These are phyloP conservation scores for Atherix ibis DNA, from an alignment of 2,888 invertebrate species.

Conservation along the genomic window DNA sequence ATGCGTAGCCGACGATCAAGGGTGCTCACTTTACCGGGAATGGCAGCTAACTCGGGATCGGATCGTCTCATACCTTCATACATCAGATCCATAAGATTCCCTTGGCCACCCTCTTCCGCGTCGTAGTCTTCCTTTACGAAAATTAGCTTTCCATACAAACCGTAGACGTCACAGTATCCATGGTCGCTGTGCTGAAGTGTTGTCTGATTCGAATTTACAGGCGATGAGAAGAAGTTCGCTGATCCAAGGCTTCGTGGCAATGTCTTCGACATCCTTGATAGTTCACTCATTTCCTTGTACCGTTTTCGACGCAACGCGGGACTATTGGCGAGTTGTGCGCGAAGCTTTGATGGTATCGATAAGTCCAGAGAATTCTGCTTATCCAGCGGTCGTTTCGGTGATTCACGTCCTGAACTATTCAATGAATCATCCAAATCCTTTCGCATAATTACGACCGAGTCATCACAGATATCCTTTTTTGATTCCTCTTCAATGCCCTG, in stretches of 20 bases:
- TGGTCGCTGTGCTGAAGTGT: constrained; percentile 45
- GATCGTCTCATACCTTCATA: constrained; percentile 63
- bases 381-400: constrained; percentile 38
- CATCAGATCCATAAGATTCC: constrained; percentile 38
- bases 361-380: constrained; percentile 46
- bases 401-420: constrained; percentile 17
- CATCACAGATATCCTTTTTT: constrained; percentile 27
- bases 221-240: constrained; percentile 21
- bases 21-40: constrained; percentile 68
- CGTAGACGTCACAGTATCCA: constrained; percentile 70
- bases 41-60: constrained; percentile 70
- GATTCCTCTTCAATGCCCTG: constrained; percentile 16
- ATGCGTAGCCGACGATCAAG: constrained; percentile 63
- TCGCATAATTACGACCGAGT: constrained; percentile 22
- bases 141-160: constrained; percentile 76
- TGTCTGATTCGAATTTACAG: constrained; percentile 37
- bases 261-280: constrained; percentile 57
- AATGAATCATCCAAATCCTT: constrained; percentile 22
- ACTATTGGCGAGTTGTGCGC: constrained; percentile 44
- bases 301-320: constrained; percentile 45
- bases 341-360: constrained; percentile 40
- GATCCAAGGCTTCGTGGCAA: constrained; percentile 50
- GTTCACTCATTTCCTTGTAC: constrained; percentile 38
- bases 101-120: constrained; percentile 61
- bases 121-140: constrained; percentile 57